Percentiles rank a stretch among this genome's conserved stretches.
Conservation (phyloP, 2,797 vertebrate genomes). For the Melanitta fusca region DNA sequence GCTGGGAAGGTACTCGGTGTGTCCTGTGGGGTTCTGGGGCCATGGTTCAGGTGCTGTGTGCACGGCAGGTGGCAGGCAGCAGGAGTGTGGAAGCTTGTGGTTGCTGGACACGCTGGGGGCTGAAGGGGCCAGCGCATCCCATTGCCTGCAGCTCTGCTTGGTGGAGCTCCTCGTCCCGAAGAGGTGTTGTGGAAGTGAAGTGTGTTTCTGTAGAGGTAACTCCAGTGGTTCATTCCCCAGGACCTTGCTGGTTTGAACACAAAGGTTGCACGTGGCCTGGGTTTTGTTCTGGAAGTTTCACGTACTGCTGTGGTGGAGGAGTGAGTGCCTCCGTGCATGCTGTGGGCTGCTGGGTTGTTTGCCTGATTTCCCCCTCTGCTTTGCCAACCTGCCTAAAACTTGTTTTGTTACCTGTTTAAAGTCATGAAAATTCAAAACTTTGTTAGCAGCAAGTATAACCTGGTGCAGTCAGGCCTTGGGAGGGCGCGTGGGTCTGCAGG, state of each 20-base stretch:
- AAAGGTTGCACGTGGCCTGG: fast-evolving
- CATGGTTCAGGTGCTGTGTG: background rate
- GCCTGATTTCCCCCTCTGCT: background rate
- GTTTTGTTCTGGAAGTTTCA: background rate
- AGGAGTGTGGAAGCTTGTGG: background rate
- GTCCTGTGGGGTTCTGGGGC: background rate
- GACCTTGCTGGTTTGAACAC: background rate
- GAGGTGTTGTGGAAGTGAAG: background rate
- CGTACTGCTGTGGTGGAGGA: fast-evolving
- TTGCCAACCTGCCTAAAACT: background rate
- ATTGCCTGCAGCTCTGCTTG: background rate
- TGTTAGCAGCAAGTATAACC: background rate
- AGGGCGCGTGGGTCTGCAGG: fast-evolving
- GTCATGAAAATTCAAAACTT: background rate
- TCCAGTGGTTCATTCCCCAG: background rate
- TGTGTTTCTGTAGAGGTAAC: background rate
- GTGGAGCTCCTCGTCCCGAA: background rate
- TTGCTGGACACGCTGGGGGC: too few species aligned
- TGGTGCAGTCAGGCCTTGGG: fast-evolving
- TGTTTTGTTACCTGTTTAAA: background rate
- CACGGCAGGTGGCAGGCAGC: too few species aligned
- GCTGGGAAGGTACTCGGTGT: background rate
- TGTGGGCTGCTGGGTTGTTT: background rate
- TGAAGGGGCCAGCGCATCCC: background rate
- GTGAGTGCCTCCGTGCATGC: fast-evolving